Evolutionary conservation across 2,113 vertebrate genomes (phyloP), one percentile per base, ranked within the genome.

Genomic region (Colinus virginianus): DNA sequence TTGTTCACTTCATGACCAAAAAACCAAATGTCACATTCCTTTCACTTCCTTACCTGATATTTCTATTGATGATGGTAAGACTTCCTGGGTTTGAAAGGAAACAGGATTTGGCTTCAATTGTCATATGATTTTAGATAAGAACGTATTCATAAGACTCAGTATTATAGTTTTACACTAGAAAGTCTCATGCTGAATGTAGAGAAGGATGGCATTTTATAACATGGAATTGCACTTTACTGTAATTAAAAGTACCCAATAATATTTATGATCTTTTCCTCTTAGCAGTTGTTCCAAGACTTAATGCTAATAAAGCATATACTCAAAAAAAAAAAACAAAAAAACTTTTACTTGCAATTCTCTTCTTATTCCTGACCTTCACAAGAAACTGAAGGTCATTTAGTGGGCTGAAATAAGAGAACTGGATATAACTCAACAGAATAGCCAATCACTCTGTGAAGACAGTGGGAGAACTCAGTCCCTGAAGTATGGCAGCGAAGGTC

Each of bases 171-270:
- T 63, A 71, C 2, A 78, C 38, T 22, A 61, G 19, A n/a, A 85
- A 67, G 40, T 32, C 4, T 75, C 9, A 7, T 20, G 34, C 19
- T 48, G 40, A 85, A 51, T 80, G 58, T 21, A 68, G 70, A 86
- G n/a, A 48, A 87, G 67, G 38, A 83, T 20, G 62, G 55, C 23
- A 67, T 63, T 87, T 75, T 78, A 88, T 76, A 96, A 94, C 58
- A 68, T 91, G 80, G 17, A 90, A 85, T 81, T 95, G 90, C 71
- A 91, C 89, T 95, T 96, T 85, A 90, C 82, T 94, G 79, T 95
- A 96, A 97, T 97, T 97, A 97, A 91, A 97, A 95, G 85, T 87
- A 88, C 75, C 93, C 94, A 97, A 61, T 91, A 94, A 94, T 67
- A 74, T 96, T 97, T 96, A 97, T 84, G 87, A 94, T 92, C 87